Evolutionary conservation across 2,888 invertebrate species (phyloP), one percentile per base, ranked within the genome.

Genomic region (Oithona nana): DNA sequence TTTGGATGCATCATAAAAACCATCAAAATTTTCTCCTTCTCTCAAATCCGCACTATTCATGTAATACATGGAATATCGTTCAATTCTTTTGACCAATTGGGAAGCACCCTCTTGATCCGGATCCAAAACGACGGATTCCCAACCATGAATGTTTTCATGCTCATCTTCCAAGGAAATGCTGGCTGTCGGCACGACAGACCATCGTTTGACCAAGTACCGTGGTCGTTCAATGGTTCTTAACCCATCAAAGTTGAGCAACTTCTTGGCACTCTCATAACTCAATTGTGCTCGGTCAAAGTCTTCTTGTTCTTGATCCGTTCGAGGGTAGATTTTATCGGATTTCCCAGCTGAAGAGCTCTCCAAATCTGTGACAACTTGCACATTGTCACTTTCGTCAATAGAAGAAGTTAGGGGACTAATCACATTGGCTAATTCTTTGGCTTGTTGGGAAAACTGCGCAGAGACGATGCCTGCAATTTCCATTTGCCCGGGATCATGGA

Each of bases 401-500:
- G n/a, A n/a, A n/a, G n/a, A n/a, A n/a, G n/a, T n/a, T n/a, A 55
- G 55, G 24, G 52, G 28, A 28, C 28, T 31, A 16, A 22, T 49
- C 1, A 31, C 51, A n/a, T n/a, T 22, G 16, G 58, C 28, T 6
- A 48, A 50, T 28, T 51, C 26, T 31, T 63, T 51, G 31, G 60
- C 55, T 4, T 24, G 2, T 2, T 6, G 13, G n/a, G 61, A 50
- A 50, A 61, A 54, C 16, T 63, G 57, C 20, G 2, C 28, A 6
- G 50, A 39, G n/a, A 52, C 55, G 29, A 48, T 48, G 22, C 60
- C 31, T 6, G 63, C 61, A 2, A 57, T 54, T 1, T 54, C 62
- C 20, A 31, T 20, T 24, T 64, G 61, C 8, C 57, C 59, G 1
- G 66, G 65, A 50, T 66, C 65, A 1, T 31, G 59, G 59, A 64